phyloP scores from a whole-genome alignment of 2,113 vertebrate genomes.

The Cyanistes caeruleus region DNA sequence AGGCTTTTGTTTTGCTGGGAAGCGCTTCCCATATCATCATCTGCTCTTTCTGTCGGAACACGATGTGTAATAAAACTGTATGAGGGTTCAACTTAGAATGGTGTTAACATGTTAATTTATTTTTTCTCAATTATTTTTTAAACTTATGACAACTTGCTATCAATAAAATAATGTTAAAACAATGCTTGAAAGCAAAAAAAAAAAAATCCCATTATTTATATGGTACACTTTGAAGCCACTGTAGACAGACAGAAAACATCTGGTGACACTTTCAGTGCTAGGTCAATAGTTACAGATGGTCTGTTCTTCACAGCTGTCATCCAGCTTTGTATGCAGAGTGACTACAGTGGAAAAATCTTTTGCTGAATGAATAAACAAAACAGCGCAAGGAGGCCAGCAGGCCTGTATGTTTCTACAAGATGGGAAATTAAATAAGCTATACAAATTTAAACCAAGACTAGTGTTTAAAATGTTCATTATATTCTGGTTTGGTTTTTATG shows the following conservation, averaged over 20 bases:
- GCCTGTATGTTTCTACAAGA: conserved; percentile 1
- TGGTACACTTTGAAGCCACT: neutral
- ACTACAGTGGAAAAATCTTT: conserved; percentile 50
- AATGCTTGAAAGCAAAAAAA: neutral
- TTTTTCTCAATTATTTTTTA: neutral
- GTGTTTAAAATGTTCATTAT: neutral
- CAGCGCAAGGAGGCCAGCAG: neutral
- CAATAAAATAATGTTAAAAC: neutral
- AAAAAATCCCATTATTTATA: neutral
- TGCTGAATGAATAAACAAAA: conserved; percentile 32
- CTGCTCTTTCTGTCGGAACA: neutral
- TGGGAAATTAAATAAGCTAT: conserved; percentile 6
- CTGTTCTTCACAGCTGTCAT: conserved; percentile 50
- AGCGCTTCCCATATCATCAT: conserved; percentile 21
- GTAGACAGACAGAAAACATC: conserved; percentile 51
- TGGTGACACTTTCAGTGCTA: conserved; percentile 48
- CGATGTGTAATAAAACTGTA: neutral
- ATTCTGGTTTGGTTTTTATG: neutral
- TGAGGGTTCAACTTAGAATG: neutral
- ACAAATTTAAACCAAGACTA: conserved; percentile 3
- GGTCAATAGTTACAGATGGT: conserved; percentile 59
- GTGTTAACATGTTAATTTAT: neutral
- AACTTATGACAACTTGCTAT: neutral
- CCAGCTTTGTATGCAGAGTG: neutral
- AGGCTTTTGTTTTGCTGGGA: conserved; percentile 54